These are phyloP conservation scores for Villa cingulata DNA, from an alignment of 2,888 invertebrate species.

Conservation along the genomic window DNA sequence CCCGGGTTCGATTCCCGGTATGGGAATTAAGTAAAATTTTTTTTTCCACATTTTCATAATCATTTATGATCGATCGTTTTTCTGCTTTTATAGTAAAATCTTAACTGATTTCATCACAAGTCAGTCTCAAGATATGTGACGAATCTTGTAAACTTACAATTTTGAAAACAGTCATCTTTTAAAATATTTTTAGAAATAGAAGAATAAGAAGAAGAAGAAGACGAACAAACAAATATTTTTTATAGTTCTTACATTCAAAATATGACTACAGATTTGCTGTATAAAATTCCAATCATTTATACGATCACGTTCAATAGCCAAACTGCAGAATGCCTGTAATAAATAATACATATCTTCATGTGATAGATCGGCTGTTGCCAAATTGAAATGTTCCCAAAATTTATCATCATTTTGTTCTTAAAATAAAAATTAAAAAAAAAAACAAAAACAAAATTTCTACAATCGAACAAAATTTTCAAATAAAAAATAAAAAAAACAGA, in stretches of 20 bases:
- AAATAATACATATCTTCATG: conserved; percentile 65
- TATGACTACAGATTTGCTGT: conserved; percentile 48
- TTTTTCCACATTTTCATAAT: too few relatives aligned
- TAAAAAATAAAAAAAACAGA: not conserved
- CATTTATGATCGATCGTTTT: too few relatives aligned
- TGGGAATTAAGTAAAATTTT: too few relatives aligned
- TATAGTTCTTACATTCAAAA: conserved; percentile 49
- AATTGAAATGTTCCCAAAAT: conserved; percentile 45
- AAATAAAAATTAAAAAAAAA: not conserved
- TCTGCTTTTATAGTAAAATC: too few relatives aligned
- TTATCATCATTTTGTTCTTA: conserved; percentile 35
- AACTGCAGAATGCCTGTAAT: conserved; percentile 63
- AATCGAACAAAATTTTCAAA: not conserved
- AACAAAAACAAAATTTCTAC: not conserved
- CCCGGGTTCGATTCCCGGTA: conserved; percentile 86
- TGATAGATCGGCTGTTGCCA: conserved; percentile 47
- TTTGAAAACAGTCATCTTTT: too few relatives aligned
- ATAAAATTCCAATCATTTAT: conserved; percentile 50
- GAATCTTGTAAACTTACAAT: too few relatives aligned
- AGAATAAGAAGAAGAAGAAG: too few relatives aligned
- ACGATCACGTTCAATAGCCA: conserved; percentile 50
- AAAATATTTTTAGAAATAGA: too few relatives aligned
- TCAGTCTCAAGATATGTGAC: too few relatives aligned
- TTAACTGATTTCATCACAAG: too few relatives aligned
- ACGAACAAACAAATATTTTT: too few relatives aligned